A percentile compares a stretch with the other conserved stretches of the same genome.
Evolutionary conservation across 2,797 vertebrate genomes (phyloP).

Genomic region (Valencia hispanica): DNA sequence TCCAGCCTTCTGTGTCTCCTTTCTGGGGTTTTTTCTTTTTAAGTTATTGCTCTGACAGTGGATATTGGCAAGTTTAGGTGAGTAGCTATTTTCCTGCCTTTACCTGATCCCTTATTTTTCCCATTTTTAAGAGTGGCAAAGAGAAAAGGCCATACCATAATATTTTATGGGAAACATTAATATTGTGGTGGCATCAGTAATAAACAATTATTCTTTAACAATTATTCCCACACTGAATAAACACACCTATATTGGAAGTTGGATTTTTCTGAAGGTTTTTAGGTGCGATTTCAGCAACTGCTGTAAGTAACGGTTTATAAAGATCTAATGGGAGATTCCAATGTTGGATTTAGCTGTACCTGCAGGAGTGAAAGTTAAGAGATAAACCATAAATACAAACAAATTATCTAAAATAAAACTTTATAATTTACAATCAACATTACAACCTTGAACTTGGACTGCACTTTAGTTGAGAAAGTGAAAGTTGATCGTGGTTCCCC

Average conservation of each 20-base stretch:
- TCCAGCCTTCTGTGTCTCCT: too few relatives aligned
- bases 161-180: neutral
- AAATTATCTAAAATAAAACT: neutral
- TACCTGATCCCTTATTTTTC: neutral
- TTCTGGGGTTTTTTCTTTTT: too few relatives aligned
- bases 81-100: neutral
- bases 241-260: too few relatives aligned
- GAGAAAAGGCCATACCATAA: neutral
- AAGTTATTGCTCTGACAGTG: too few relatives aligned
- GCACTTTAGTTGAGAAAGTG: conserved; percentile 80
- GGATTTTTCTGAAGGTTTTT: neutral
- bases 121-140: too few relatives aligned
- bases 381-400: neutral
- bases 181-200: neutral
- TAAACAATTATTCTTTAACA: neutral
- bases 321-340: neutral
- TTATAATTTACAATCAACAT: neutral
- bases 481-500: conserved; percentile 81
- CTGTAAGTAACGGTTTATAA: neutral
- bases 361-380: neutral
- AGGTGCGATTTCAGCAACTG: neutral
- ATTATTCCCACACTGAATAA: neutral
- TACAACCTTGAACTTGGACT: conserved; percentile 89
- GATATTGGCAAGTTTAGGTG: too few relatives aligned
- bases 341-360: neutral